These are phyloP conservation scores for Parotia lawesii DNA, from an alignment of 2,113 vertebrate genomes.

Conservation along the genomic window DNA sequence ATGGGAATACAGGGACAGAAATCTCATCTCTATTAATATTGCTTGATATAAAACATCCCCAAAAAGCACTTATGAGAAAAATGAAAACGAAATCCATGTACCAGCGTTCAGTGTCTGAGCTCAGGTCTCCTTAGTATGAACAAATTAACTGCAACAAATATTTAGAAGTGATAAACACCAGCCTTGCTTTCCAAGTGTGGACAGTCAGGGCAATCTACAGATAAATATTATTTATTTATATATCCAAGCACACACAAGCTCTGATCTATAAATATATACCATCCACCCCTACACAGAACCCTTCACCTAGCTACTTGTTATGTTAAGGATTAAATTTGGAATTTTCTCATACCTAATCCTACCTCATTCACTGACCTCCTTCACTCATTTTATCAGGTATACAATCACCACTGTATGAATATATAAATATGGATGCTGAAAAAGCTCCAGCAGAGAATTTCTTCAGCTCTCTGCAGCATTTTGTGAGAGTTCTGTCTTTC, in stretches of 20 bases:
- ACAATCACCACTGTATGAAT: background rate
- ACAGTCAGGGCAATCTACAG: background rate
- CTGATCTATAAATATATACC: background rate
- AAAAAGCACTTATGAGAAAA: background rate
- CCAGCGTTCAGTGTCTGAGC: accelerated
- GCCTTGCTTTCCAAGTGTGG: background rate
- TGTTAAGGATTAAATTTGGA: background rate
- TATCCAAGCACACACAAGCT: background rate
- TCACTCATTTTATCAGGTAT: background rate
- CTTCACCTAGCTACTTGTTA: background rate
- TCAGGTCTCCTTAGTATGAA: background rate
- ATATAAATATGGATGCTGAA: no score
- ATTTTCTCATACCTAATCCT: background rate
- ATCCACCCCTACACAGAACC: background rate
- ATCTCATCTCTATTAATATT: background rate
- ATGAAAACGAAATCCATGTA: background rate
- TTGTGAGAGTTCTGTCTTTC: no score
- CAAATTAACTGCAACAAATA: background rate
- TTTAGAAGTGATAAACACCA: background rate
- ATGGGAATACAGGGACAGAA: background rate
- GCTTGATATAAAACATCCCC: background rate
- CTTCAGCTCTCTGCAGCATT: no score
- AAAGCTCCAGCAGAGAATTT: no score
- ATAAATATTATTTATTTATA: background rate
- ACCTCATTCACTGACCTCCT: background rate